Conservation (phyloP, 64 coral and sea anemone genomes). For the Montipora foliosa region DNA sequence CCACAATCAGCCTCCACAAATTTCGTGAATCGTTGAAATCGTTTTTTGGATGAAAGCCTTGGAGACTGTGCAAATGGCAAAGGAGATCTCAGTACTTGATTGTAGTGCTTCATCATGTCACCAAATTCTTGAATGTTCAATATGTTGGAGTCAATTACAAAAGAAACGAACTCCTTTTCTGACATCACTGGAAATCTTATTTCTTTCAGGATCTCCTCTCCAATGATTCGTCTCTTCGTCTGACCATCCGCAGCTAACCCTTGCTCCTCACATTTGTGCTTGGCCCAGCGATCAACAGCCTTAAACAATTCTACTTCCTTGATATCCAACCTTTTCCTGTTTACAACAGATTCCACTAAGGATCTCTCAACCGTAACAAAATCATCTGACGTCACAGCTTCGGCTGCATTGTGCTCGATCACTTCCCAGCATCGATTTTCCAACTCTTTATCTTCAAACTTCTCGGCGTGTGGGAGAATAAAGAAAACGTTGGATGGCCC, state of each 20-base stretch:
- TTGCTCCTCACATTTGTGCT: background rate
- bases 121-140: background rate
- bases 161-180: background rate
- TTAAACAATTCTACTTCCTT: slow-evolving; percentile 27
- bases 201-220: slow-evolving; percentile 14
- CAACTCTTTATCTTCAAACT: slow-evolving; percentile 40
- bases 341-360: background rate
- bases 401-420: background rate
- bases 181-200: slow-evolving; percentile 17
- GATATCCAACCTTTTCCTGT: background rate
- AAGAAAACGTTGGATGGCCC: slow-evolving; percentile 6
- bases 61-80: slow-evolving; percentile 2
- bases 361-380: slow-evolving; percentile 15
- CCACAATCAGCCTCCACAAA: no score
- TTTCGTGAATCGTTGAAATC: background rate
- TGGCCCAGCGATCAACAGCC: slow-evolving; percentile 36
- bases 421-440: slow-evolving; percentile 51
- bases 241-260: background rate
- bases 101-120: background rate
- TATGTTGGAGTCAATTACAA: background rate
- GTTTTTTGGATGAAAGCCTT: background rate
- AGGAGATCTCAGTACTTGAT: background rate
- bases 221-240: slow-evolving; percentile 14
- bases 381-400: slow-evolving; percentile 23
- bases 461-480: slow-evolving; percentile 25